These are phyloP conservation scores for Poeciliopsis retropinna DNA, from an alignment of 2,113 vertebrate genomes.

Conservation along the genomic window DNA sequence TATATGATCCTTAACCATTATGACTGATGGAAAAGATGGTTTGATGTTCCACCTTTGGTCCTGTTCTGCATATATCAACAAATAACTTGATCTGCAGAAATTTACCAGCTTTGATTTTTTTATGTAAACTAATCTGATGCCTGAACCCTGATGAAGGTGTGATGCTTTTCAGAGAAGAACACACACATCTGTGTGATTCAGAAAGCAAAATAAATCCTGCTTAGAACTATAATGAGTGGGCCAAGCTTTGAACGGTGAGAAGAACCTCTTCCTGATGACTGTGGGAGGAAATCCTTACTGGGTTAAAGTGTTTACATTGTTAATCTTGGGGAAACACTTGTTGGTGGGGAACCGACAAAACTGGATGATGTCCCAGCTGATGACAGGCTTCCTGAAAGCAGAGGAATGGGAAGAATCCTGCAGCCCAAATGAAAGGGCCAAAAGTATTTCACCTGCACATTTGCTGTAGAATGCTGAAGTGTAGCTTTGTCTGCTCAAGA, in stretches of 20 bases:
- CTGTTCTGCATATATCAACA: too few relatives aligned
- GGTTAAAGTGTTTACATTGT: slow-evolving; percentile 45
- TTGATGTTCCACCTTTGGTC: too few relatives aligned
- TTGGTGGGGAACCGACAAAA: slow-evolving; percentile 38
- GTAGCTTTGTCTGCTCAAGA: not conserved
- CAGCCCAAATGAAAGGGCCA: not conserved
- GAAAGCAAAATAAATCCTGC: not conserved
- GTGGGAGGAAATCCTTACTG: slow-evolving; percentile 51
- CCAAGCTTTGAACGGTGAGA: slow-evolving; percentile 16
- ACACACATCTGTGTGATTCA: not conserved
- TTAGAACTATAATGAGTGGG: slow-evolving; percentile 1
- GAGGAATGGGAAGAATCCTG: not conserved
- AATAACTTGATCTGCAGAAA: too few relatives aligned
- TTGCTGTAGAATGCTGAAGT: not conserved
- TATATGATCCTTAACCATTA: too few relatives aligned
- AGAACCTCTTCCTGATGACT: slow-evolving; percentile 29
- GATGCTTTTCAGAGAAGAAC: not conserved
- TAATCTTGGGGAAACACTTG: slow-evolving; percentile 60
- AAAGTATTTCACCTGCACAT: not conserved
- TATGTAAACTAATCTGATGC: not conserved
- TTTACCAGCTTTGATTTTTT: too few relatives aligned
- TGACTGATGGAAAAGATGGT: too few relatives aligned
- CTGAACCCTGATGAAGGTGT: not conserved
- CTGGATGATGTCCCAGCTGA: slow-evolving; percentile 12
- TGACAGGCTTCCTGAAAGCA: slow-evolving; percentile 23